Percentiles rank a stretch among this genome's conserved stretches.
Evolutionary conservation across 2,113 vertebrate genomes (phyloP).

Genomic region (Bubalus kerabau): DNA sequence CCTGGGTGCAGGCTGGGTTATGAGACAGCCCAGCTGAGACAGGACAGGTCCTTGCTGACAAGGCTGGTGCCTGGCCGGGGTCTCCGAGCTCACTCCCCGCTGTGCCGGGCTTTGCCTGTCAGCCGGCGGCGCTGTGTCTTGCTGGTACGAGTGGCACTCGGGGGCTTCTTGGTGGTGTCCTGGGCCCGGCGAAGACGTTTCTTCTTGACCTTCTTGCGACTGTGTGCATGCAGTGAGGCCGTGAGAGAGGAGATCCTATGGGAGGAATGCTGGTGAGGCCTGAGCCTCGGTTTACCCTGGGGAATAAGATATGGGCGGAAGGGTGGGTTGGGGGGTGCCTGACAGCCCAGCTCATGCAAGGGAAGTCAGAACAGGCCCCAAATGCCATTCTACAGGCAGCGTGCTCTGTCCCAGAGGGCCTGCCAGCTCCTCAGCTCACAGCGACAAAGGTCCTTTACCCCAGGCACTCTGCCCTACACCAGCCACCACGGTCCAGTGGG

Average conservation of each 20-base stretch:
- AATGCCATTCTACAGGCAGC: background rate
- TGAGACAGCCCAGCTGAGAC: background rate
- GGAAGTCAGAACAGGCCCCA: background rate
- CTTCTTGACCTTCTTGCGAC: slow-evolving; percentile 82
- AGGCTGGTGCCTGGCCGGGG: background rate
- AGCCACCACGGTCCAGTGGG: fast-evolving
- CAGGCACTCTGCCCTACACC: background rate
- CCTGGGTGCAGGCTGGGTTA: background rate
- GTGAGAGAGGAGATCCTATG: slow-evolving; percentile 91
- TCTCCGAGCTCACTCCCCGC: slow-evolving; percentile 61
- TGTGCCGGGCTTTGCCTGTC: slow-evolving; percentile 80
- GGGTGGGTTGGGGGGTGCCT: background rate
- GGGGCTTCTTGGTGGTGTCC: slow-evolving; percentile 75
- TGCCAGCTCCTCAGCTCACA: background rate
- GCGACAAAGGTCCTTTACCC: background rate
- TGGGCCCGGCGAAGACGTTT: slow-evolving; percentile 71
- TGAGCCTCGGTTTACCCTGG: background rate
- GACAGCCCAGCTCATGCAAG: background rate
- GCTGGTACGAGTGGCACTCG: slow-evolving; percentile 79
- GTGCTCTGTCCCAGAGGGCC: background rate
- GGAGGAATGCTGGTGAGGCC: background rate
- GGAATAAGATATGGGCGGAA: background rate
- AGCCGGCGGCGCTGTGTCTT: slow-evolving; percentile 87
- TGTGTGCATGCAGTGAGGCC: slow-evolving; percentile 83
- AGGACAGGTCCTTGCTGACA: background rate